These are phyloP conservation scores for Cacoxenus indagator DNA, from an alignment of 2,888 invertebrate genomes.

Conservation along the genomic window DNA sequence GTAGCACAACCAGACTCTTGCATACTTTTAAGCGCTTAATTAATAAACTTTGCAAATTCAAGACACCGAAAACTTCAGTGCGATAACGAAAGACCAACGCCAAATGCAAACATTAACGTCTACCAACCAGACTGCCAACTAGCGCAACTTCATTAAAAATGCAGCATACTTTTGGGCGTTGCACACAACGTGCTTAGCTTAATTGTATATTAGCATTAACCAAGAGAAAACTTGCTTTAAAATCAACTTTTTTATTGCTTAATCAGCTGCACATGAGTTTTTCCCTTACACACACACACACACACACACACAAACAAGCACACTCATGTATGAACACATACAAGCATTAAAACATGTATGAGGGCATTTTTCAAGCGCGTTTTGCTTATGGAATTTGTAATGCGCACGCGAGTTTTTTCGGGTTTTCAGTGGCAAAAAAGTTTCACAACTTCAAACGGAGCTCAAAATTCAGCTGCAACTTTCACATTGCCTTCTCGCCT, in stretches of 20 bases:
- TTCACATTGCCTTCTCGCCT: not conserved
- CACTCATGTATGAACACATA: constrained; percentile 11
- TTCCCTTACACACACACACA: constrained; percentile 51
- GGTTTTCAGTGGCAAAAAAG: constrained; percentile 54
- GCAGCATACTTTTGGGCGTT: not conserved
- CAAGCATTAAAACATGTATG: not conserved
- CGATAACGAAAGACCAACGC: not conserved
- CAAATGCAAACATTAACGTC: not conserved
- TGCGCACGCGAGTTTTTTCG: constrained; percentile 30
- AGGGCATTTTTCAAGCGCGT: not conserved
- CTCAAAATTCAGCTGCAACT: constrained; percentile 46
- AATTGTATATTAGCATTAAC: constrained; percentile 1
- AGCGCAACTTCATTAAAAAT: not conserved
- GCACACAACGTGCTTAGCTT: not conserved
- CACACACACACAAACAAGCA: constrained; percentile 11
- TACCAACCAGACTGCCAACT: no score
- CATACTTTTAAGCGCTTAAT: not conserved
- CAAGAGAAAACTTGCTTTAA: constrained; percentile 41
- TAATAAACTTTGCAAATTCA: not conserved
- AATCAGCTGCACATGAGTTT: constrained; percentile 63
- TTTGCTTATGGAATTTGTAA: constrained; percentile 53
- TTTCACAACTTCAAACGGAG: constrained; percentile 39
- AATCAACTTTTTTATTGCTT: constrained; percentile 61
- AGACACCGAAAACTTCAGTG: not conserved
- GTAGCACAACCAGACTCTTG: not conserved